Evolutionary conservation across 2,113 vertebrate species (phyloP).

Genomic region (Thinocorus orbignyianus): DNA sequence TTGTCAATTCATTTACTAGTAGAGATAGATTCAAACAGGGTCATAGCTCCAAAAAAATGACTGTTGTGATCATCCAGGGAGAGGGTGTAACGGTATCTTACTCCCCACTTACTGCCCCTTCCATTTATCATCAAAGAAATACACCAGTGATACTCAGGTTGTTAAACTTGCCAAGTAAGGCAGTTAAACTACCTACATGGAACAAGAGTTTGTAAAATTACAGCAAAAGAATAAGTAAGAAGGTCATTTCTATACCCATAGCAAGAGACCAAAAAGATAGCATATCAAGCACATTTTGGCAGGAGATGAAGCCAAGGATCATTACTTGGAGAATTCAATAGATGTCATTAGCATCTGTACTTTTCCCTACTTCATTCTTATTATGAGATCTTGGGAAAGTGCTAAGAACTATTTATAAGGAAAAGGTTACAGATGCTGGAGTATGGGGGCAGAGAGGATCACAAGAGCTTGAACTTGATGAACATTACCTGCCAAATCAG

Average conservation of each 20-base stretch:
- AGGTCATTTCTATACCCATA: not conserved
- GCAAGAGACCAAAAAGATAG: not conserved
- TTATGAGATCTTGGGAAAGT: not conserved
- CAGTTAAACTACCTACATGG: not conserved
- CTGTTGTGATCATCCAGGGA: not conserved
- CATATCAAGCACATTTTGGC: not conserved
- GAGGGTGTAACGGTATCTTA: not conserved
- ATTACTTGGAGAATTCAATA: not conserved
- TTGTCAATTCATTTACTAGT: not conserved
- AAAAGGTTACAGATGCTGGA: not conserved
- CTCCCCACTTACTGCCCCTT: not conserved
- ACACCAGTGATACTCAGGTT: not conserved
- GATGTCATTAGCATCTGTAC: not conserved
- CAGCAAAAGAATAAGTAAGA: not conserved
- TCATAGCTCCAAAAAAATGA: not conserved
- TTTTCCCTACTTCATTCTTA: not conserved
- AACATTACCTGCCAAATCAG: not conserved
- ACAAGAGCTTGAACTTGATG: not conserved
- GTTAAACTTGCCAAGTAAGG: not conserved
- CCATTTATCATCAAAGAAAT: not conserved
- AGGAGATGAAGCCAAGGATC: not conserved
- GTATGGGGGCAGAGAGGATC: not conserved
- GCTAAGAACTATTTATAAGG: not conserved
- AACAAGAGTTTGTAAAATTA: not conserved
- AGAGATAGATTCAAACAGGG: not conserved